Evolutionary conservation across 2,113 vertebrate genomes (phyloP).

Genomic region (Datnioides undecimradiatus): DNA sequence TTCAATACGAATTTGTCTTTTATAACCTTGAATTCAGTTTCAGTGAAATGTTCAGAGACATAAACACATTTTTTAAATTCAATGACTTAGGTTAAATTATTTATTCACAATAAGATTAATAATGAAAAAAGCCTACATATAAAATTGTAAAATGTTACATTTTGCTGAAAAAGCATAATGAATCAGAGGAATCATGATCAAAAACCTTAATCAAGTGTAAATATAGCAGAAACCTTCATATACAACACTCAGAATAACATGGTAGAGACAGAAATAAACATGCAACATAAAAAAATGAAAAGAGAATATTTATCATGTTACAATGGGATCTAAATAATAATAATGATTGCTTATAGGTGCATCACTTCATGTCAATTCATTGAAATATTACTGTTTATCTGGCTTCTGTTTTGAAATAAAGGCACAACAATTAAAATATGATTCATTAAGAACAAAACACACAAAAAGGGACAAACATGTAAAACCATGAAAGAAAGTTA

Average conservation of each 20-base stretch:
- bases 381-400: neutral
- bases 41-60: neutral
- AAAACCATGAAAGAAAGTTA: neutral
- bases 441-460: neutral
- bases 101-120: neutral
- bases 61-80: neutral
- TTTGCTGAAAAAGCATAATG: neutral
- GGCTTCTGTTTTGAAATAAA: slow-evolving; percentile 12
- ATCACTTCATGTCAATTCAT: no score
- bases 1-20: no score
- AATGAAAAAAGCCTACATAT: neutral
- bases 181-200: neutral
- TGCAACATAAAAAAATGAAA: neutral
- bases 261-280: neutral
- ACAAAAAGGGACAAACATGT: neutral
- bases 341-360: neutral
- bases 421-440: slow-evolving; percentile 16
- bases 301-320: neutral
- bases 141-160: slow-evolving; percentile 24
- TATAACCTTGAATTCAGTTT: neutral
- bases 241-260: neutral
- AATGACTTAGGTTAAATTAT: neutral
- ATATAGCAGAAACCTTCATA: slow-evolving; percentile 11
- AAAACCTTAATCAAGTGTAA: neutral
- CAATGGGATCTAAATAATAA: neutral